phyloP scores from a whole-genome alignment of 1,140 invertebrate species.

The Nebria ingens region DNA sequence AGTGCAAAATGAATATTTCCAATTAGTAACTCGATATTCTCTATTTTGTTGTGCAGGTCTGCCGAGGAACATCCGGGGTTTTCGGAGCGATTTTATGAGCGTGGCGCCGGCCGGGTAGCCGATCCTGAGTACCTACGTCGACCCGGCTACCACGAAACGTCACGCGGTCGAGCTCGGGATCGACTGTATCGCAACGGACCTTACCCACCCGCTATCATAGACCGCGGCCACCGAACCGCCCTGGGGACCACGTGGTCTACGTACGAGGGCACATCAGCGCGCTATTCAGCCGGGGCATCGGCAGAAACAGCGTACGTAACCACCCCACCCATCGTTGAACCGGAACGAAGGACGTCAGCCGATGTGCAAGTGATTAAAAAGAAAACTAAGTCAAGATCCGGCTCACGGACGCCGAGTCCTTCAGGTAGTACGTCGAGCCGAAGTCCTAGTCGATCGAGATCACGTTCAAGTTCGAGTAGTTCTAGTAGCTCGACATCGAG shows the following conservation, averaged over 20 bases:
- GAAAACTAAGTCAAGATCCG: conserved; percentile 40
- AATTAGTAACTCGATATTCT: too few species aligned
- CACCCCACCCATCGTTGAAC: conserved; percentile 30
- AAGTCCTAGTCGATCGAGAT: conserved; percentile 42
- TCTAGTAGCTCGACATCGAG: conserved; percentile 30
- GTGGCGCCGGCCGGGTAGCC: conserved; percentile 29
- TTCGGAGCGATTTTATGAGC: conserved; percentile 37
- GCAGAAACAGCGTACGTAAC: conserved; percentile 31
- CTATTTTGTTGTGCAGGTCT: conserved; percentile 36
- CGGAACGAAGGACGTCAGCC: conserved; percentile 34
- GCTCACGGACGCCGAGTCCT: conserved; percentile 36
- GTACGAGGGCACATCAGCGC: conserved; percentile 14
- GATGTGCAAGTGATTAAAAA: conserved; percentile 33
- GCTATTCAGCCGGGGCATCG: not conserved
- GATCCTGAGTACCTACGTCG: conserved; percentile 25
- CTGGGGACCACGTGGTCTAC: conserved; percentile 34
- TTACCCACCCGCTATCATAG: conserved; percentile 32
- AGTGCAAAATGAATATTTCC: not conserved
- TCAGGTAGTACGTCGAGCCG: conserved; percentile 37
- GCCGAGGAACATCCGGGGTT: conserved; percentile 35
- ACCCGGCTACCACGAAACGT: conserved; percentile 25
- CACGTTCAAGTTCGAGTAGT: conserved; percentile 35
- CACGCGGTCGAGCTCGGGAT: conserved; percentile 30
- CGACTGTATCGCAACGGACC: conserved; percentile 39
- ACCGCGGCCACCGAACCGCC: conserved; percentile 24